Evolutionary conservation across 35 echinoderm and acorn worm species (phyloP).

Genomic region (Ophiothrix spiculata): DNA sequence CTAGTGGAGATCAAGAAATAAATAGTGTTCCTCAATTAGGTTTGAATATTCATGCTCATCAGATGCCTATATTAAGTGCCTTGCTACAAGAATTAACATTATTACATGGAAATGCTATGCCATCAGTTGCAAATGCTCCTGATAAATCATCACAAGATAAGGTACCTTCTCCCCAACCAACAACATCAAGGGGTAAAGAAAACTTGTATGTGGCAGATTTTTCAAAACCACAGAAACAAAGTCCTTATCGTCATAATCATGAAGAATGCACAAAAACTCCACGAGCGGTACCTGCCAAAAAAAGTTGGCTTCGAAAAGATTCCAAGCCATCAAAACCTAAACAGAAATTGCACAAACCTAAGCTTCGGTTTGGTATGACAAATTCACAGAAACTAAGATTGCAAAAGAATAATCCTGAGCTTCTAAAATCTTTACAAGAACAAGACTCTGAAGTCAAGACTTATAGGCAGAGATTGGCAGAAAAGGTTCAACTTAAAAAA

Average conservation of each 20-base stretch:
- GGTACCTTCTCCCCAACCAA: not conserved
- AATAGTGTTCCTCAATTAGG: not conserved
- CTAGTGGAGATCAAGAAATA: not conserved
- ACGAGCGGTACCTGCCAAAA: conserved; percentile 47
- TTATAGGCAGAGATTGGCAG: not conserved
- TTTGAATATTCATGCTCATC: not conserved
- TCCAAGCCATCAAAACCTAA: conserved; percentile 22
- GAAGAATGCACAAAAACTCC: conserved; percentile 53
- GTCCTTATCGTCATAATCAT: conserved; percentile 49
- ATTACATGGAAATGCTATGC: conserved; percentile 38
- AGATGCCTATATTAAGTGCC: conserved; percentile 70
- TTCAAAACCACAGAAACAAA: not conserved
- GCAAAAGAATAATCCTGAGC: conserved; percentile 68
- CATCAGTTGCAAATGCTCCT: not conserved
- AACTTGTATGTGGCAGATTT: conserved; percentile 11
- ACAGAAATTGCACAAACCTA: conserved; percentile 34
- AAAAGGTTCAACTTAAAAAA: not conserved
- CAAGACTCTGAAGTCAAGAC: conserved; percentile 31
- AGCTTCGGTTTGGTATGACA: conserved; percentile 74
- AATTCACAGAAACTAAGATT: conserved; percentile 79
- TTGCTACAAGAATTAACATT: conserved; percentile 64
- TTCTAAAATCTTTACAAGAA: conserved; percentile 44
- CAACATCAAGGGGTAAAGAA: not conserved
- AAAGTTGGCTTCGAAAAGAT: conserved; percentile 67
- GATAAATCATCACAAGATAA: conserved; percentile 13